Conservation (phyloP, 2,888 invertebrate genomes). For the Epistrophella euchroma region DNA sequence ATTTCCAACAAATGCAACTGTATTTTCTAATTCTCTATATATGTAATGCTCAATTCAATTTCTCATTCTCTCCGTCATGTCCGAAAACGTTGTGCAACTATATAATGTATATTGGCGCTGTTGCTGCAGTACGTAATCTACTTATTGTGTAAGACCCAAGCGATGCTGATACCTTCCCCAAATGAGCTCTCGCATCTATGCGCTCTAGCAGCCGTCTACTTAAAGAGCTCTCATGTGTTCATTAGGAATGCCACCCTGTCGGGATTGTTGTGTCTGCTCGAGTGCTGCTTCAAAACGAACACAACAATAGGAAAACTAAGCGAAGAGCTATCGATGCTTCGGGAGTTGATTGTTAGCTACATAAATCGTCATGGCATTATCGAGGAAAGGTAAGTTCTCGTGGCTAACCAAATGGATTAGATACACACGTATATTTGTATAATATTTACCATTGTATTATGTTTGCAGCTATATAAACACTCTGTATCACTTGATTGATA, state of each 20-base stretch:
- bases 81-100: conserved; percentile 3
- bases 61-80: conserved; percentile 31
- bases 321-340: conserved; percentile 83
- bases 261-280: conserved; percentile 83
- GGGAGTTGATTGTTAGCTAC: conserved; percentile 83
- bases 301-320: conserved; percentile 83
- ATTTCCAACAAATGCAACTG: conserved; percentile 58
- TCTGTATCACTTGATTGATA: not conserved
- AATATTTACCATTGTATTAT: not conserved
- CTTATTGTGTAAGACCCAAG: conserved; percentile 83
- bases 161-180: conserved; percentile 82
- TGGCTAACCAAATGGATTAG: conserved; percentile 30
- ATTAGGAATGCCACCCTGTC: conserved; percentile 83
- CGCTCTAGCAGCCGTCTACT: conserved; percentile 82
- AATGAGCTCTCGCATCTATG: conserved; percentile 82
- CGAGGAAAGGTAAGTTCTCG: conserved; percentile 81
- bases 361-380: conserved; percentile 83
- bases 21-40: conserved; percentile 51
- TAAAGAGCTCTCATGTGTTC: conserved; percentile 84
- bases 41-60: conserved; percentile 59
- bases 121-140: conserved; percentile 82
- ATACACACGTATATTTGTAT: not conserved
- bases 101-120: conserved; percentile 25
- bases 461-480: not conserved
- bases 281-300: conserved; percentile 83